These are phyloP conservation scores for Amblyjoppa fuscipennis DNA, from an alignment of 2,888 invertebrate species.

Conservation along the genomic window DNA sequence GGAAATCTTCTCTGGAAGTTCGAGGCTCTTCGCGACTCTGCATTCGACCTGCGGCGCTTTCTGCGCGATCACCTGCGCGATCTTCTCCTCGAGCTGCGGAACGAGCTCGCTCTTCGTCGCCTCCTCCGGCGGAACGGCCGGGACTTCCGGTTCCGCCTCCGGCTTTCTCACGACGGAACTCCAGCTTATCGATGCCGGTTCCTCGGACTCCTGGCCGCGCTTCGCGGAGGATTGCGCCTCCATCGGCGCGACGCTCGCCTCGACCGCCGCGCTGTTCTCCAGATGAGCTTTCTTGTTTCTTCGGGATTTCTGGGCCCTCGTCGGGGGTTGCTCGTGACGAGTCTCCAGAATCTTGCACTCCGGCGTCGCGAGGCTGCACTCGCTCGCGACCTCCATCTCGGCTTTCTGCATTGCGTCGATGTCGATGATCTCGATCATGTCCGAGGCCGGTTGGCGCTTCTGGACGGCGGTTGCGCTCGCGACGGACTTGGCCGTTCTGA, in stretches of 20 bases:
- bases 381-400: slow-evolving; percentile 72
- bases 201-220: slow-evolving; percentile 36
- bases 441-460: slow-evolving; percentile 65
- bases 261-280: slow-evolving; percentile 60
- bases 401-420: slow-evolving; percentile 80
- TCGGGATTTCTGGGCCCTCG: slow-evolving; percentile 74
- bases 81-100: slow-evolving; percentile 15
- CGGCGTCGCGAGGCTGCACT: slow-evolving; percentile 51
- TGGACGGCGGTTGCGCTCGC: slow-evolving; percentile 26
- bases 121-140: slow-evolving; percentile 36
- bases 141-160: slow-evolving; percentile 26
- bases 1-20: slow-evolving; percentile 34
- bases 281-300: slow-evolving; percentile 70
- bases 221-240: slow-evolving; percentile 29
- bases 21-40: slow-evolving; percentile 9
- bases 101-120: slow-evolving; percentile 39
- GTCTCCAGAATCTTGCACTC: slow-evolving; percentile 79
- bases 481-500: slow-evolving; percentile 64
- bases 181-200: slow-evolving; percentile 49
- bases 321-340: slow-evolving; percentile 65
- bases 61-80: too few species aligned
- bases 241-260: slow-evolving; percentile 37
- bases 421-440: slow-evolving; percentile 79
- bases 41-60: background rate
- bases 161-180: slow-evolving; percentile 44